Evolutionary conservation across 2,113 vertebrate genomes (phyloP), one percentile per base, ranked within the genome.

Genomic region (Trachemys scripta): DNA sequence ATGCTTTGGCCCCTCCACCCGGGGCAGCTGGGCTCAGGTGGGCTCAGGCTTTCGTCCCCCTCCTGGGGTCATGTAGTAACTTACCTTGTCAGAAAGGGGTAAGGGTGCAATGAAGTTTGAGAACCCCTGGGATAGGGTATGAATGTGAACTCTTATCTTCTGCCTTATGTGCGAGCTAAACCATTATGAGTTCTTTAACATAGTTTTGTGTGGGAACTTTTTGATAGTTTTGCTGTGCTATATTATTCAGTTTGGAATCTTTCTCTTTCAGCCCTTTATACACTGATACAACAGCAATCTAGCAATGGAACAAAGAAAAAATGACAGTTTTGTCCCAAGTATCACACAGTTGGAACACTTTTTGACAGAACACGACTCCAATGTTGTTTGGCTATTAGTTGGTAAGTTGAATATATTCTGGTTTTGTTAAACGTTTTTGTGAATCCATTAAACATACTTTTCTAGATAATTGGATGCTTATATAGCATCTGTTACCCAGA

Each of bases 361-460:
- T 97, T 99, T 99, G 20, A 99, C 80, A 96, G 98, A 99, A 92
- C 99, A 99, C 91, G 98, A 99, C 98, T 99, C 99, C 31, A 99
- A 99, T 91, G 99, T 99, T 94, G 99, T 99, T 93, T 99, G 99
- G 99, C 99, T 99, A 10, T 98, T 99, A 84, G 99, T 99, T 96
- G 99, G 99, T 99, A 97, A 98, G 98, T 96, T 90, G 14, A 86
- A 88, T 93, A n/a, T 88, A 3, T 97, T 96, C 72, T 92, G 11
- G 82, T 90, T 85, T 92, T 42, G 25, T 72, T 94, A 14, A 84
- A 38, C 76, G 2, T 8, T 90, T 19, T 56, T 92, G 11, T 45
- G 27, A 59, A 11, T 57, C 12, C 22, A 87, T 91, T 49, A 85
- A 94, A 80, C 0, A 2, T 29, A 2, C 20, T 59, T 47, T 53